Evolutionary conservation across 1,140 invertebrate genomes (phyloP), one percentile per base, ranked within the genome.

Genomic region (Drosophila nigrodunni): DNA sequence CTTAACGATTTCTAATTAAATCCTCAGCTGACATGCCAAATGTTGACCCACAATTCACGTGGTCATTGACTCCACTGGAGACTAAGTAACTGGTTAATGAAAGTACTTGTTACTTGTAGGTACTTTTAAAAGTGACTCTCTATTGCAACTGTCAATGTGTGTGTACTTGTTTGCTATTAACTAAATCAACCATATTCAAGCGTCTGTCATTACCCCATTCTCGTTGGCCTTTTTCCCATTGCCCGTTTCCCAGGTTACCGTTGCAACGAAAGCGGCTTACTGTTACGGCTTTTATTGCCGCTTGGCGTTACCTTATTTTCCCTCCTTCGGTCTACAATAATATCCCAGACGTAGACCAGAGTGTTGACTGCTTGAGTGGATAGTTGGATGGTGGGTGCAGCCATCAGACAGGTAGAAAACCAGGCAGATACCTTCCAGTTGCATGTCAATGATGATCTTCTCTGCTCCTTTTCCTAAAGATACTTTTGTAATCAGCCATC

Each of bases 1-100:
- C 76, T 89, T 89, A 89, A 85, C 67, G 74, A 69, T 78, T 85
- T 88, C 81, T 90, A 89, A 89, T 90, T 90, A 76, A 72, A 62
- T 7, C 30, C 6, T 30, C 39, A 47, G 13, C 18, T 15, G 44
- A 21, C 34, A 18, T 18, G 10, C 15, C 69, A 58, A 60, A 73
- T 50, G 73, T 64, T 54, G 46, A 74, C 50, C 54, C 66, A 47
- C 7, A 46, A 64, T 59, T 54, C 61, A 57, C 47, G 46, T 52
- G 74, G 73, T 73, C 78, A 80, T 67, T 58, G 68, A 70, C 77
- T 85, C 21, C 39, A 55, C 60, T 78, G 34, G 18, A 35, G 50
- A 50, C 64, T 71, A 11, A 35, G 44, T 52, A 9, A 18, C 1
- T 44, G 15, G 11, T 39, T 7, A 11, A 18, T 41, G 54, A 15